Evolutionary conservation across 2,888 invertebrate genomes (phyloP).

Genomic region (Cepaea hortensis): DNA sequence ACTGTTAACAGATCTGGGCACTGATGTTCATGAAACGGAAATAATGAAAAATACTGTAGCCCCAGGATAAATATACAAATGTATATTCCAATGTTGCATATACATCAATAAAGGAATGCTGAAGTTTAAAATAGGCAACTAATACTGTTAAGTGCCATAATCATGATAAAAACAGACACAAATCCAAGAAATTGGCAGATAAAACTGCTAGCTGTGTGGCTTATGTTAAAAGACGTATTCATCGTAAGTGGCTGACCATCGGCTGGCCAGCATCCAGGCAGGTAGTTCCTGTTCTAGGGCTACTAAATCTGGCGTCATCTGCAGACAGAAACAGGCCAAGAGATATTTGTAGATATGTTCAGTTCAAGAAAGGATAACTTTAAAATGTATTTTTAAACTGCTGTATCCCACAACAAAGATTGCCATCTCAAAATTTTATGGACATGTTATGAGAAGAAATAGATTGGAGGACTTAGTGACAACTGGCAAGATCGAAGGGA

Average conservation of each 20-base stretch:
- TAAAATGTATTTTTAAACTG: no score
- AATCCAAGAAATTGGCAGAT: not conserved
- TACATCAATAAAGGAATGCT: no score
- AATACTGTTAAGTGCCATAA: not conserved
- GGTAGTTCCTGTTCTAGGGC: conserved; percentile 57
- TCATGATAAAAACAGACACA: not conserved
- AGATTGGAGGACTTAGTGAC: no score
- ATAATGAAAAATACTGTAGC: no score
- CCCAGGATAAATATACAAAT: no score
- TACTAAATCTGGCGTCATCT: conserved; percentile 57
- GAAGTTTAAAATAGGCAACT: not conserved
- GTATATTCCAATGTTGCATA: no score
- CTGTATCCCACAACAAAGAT: no score
- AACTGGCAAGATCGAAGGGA: no score
- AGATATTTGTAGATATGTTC: not conserved
- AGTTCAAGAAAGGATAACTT: not conserved
- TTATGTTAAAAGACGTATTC: conserved; percentile 58
- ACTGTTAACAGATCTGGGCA: no score
- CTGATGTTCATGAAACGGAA: no score
- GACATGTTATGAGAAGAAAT: no score
- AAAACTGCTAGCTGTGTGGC: not conserved
- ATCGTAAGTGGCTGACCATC: conserved; percentile 65
- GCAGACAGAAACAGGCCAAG: not conserved
- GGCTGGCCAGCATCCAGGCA: conserved; percentile 59
- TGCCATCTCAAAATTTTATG: no score